These are phyloP conservation scores for Cheiracanthium punctorium DNA, from an alignment of 2,888 invertebrate species.

Conservation along the genomic window DNA sequence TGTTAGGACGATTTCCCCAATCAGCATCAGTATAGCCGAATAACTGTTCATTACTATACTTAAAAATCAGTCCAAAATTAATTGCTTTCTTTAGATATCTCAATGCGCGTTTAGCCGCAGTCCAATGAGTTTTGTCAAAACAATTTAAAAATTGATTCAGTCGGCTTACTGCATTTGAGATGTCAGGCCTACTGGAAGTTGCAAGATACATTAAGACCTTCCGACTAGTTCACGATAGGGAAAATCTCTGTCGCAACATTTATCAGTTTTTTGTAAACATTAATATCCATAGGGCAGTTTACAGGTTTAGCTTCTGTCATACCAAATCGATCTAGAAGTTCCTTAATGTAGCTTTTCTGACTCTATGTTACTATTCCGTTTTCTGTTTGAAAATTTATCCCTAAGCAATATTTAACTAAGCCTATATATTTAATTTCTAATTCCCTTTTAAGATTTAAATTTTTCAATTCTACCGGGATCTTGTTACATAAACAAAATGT, in stretches of 20 bases:
- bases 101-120: neutral
- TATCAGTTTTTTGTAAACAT: no score
- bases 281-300: no score
- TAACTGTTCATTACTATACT: neutral
- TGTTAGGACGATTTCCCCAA: neutral
- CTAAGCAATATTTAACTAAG: constrained; percentile 11
- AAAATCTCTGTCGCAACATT: no score
- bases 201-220: neutral
- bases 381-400: neutral
- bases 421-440: constrained; percentile 2
- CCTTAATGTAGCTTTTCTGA: neutral
- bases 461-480: neutral
- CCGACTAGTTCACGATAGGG: no score
- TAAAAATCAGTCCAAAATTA: constrained; percentile 24
- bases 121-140: constrained; percentile 10
- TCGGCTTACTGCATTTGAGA: neutral
- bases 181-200: neutral
- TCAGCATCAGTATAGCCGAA: constrained; percentile 6
- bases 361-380: neutral
- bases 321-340: neutral
- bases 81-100: constrained; percentile 14
- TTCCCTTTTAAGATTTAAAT: neutral
- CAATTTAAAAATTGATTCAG: neutral
- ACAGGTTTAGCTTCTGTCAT: neutral
- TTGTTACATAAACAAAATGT: neutral